phyloP scores from a whole-genome alignment of 1,140 invertebrate species.

The Medauroidea extradentata region DNA sequence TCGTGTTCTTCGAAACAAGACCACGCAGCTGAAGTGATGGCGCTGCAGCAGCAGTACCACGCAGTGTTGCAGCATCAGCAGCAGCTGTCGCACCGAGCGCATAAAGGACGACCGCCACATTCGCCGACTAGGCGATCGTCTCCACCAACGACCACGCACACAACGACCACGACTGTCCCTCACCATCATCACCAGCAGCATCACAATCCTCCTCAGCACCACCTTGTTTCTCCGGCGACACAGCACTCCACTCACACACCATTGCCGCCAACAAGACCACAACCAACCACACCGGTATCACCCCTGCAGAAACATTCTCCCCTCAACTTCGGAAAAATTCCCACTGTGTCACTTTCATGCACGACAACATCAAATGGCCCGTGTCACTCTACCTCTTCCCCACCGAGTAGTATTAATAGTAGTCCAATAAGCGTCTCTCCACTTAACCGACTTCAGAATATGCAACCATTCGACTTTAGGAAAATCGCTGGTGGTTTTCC shows the following conservation, averaged over 20 bases:
- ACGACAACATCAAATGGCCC: conserved; percentile 25
- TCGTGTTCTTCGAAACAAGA: conserved; percentile 13
- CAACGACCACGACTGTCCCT: conserved; percentile 9
- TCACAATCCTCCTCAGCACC: neutral
- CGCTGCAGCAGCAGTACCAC: neutral
- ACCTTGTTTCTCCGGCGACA: conserved; percentile 41
- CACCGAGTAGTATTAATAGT: conserved; percentile 43
- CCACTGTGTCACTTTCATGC: conserved; percentile 4
- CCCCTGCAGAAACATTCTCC: conserved; percentile 52
- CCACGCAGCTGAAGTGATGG: neutral
- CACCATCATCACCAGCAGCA: conserved; percentile 12
- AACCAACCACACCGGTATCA: conserved; percentile 55
- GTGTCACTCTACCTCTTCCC: conserved; percentile 33
- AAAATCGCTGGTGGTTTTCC: conserved; percentile 42
- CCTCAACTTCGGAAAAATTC: conserved; percentile 39
- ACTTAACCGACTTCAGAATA: conserved; percentile 83
- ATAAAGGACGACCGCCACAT: conserved; percentile 12
- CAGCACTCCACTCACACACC: conserved; percentile 25
- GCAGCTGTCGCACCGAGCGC: conserved; percentile 56
- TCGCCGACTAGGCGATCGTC: conserved; percentile 22
- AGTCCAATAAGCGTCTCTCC: conserved; percentile 63
- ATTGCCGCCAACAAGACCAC: conserved; percentile 34
- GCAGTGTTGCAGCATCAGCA: conserved; percentile 48
- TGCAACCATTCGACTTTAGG: conserved; percentile 92
- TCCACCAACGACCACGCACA: conserved; percentile 12